Evolutionary conservation across 2,113 vertebrate genomes (phyloP).

Genomic region (Anhinga rufa): DNA sequence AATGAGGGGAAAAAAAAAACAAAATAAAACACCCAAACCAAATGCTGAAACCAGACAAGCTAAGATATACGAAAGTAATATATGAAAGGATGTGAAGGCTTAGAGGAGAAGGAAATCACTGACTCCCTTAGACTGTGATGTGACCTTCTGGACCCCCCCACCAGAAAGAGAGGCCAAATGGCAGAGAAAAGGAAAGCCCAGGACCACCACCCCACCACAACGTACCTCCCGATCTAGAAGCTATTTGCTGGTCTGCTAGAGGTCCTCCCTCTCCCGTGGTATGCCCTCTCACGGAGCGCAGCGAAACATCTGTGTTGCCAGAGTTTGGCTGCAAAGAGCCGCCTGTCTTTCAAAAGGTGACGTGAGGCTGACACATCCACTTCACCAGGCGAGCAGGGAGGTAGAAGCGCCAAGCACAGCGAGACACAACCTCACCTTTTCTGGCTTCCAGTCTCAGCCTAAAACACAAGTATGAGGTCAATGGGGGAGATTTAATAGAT

Average conservation of each 20-base stretch:
- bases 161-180: neutral
- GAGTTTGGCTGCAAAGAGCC: neutral
- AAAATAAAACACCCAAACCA: neutral
- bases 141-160: neutral
- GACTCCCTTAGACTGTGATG: neutral
- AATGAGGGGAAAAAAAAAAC: accelerated
- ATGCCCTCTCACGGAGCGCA: accelerated
- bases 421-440: neutral
- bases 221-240: neutral
- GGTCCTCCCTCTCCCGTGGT: neutral
- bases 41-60: neutral
- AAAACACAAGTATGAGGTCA: neutral
- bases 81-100: neutral
- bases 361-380: neutral
- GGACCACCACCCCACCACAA: neutral
- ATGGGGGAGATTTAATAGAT: neutral
- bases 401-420: neutral
- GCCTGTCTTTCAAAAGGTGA: neutral
- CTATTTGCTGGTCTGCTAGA: neutral
- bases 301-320: accelerated
- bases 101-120: neutral
- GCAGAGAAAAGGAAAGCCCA: neutral
- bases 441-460: neutral
- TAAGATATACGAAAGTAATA: neutral
- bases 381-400: neutral